phyloP scores from a whole-genome alignment of 2,797 vertebrate genomes.

The Neosilurus mollespiculum region DNA sequence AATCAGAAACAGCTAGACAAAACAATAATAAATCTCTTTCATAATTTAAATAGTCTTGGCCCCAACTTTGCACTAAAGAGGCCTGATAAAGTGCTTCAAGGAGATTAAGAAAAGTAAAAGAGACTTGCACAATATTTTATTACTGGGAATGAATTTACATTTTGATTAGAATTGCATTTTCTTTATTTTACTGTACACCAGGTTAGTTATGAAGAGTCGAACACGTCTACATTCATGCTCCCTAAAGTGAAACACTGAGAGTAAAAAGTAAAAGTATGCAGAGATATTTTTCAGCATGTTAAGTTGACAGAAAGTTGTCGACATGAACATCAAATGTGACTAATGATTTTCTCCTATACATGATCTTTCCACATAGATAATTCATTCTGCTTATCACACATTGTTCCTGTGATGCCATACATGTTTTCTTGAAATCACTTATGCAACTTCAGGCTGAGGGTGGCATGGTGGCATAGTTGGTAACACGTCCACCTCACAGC shows the following conservation, averaged over 20 bases:
- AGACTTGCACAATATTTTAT: conserved; percentile 3
- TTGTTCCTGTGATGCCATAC: neutral
- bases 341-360: neutral
- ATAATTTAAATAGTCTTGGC: conserved; percentile 37
- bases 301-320: neutral
- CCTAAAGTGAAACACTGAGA: neutral
- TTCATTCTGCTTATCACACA: neutral
- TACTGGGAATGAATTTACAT: conserved; percentile 17
- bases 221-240: neutral
- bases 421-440: neutral
- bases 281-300: neutral
- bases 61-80: conserved; percentile 25
- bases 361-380: neutral
- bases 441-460: too few relatives aligned
- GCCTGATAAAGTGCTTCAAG: conserved; percentile 20
- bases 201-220: conserved; percentile 5
- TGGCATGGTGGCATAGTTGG: too few relatives aligned
- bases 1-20: conserved; percentile 34
- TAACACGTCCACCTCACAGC: too few relatives aligned
- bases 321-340: neutral
- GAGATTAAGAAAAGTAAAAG: conserved; percentile 27
- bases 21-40: conserved; percentile 33
- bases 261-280: neutral
- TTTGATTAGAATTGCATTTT: conserved; percentile 1
- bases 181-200: neutral